These are phyloP conservation scores for Drosophila recens DNA, from an alignment of 2,888 invertebrate species.

Conservation along the genomic window DNA sequence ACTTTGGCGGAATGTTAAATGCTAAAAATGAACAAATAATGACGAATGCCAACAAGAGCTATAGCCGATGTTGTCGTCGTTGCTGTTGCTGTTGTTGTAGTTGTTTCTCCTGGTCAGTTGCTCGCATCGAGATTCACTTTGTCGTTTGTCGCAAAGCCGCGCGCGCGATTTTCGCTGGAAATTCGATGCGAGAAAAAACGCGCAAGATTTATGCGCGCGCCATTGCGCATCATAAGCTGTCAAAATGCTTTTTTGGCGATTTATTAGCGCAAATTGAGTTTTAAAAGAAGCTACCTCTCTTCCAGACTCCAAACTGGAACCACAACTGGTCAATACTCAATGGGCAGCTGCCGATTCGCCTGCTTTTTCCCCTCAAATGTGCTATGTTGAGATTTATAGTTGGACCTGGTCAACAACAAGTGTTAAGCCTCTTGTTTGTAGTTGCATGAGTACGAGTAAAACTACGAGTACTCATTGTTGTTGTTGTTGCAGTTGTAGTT, in stretches of 20 bases:
- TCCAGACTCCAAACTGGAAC: not conserved
- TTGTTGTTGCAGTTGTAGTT: slow-evolving; percentile 20
- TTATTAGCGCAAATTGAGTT: slow-evolving; percentile 84
- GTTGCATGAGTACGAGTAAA: not conserved
- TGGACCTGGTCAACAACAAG: slow-evolving; percentile 56
- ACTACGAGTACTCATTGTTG: slow-evolving; percentile 27
- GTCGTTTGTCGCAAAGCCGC: slow-evolving; percentile 61
- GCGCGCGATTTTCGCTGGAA: slow-evolving; percentile 64
- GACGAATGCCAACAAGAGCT: slow-evolving; percentile 78
- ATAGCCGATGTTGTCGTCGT: slow-evolving; percentile 18
- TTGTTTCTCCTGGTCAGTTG: slow-evolving; percentile 27
- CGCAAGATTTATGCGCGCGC: slow-evolving; percentile 77
- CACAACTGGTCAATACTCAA: slow-evolving; percentile 40
- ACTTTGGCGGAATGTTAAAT: slow-evolving; percentile 83
- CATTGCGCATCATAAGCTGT: slow-evolving; percentile 82
- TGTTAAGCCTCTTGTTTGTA: slow-evolving; percentile 38
- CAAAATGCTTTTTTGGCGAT: slow-evolving; percentile 83
- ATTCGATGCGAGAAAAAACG: slow-evolving; percentile 52
- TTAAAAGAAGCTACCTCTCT: slow-evolving; percentile 74
- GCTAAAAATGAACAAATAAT: slow-evolving; percentile 84
- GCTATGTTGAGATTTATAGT: slow-evolving; percentile 36
- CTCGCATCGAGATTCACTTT: slow-evolving; percentile 39
- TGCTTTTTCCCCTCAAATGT: not conserved
- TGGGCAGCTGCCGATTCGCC: slow-evolving; percentile 31
- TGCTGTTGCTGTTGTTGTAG: slow-evolving; percentile 11